Conservation (phyloP, 2,888 invertebrate species). For the Belgica antarctica region DNA sequence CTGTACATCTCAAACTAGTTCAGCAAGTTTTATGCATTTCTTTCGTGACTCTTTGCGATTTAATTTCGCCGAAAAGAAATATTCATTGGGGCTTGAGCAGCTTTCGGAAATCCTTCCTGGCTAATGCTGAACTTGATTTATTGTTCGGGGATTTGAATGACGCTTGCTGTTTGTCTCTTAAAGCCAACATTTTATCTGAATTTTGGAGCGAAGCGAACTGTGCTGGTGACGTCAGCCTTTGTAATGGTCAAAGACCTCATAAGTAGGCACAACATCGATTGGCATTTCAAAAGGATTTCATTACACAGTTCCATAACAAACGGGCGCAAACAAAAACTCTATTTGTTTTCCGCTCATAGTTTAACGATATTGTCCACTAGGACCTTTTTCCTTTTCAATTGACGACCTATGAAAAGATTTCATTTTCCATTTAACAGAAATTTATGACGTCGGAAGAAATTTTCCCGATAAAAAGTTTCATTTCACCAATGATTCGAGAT, state of each 20-base stretch:
- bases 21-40: background rate
- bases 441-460: too few relatives aligned
- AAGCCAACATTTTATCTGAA: too few relatives aligned
- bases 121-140: too few relatives aligned
- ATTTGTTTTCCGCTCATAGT: background rate
- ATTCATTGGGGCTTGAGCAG: too few relatives aligned
- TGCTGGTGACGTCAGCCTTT: background rate
- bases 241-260: background rate
- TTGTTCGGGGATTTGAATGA: too few relatives aligned
- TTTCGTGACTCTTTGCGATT: background rate
- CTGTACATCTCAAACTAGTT: background rate
- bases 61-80: background rate
- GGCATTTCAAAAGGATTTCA: background rate
- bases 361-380: background rate
- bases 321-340: background rate
- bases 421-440: too few relatives aligned
- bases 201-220: slow-evolving; percentile 9
- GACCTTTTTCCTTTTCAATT: background rate
- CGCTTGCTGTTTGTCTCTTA: too few relatives aligned
- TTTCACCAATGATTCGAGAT: too few relatives aligned
- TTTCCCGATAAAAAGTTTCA: too few relatives aligned
- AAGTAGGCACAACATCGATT: slow-evolving; percentile 4
- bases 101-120: too few relatives aligned
- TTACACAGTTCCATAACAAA: background rate
- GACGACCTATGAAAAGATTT: too few relatives aligned